A percentile compares a stretch with the other conserved stretches of the same genome.
phyloP scores from a whole-genome alignment of 2,797 vertebrate genomes.

The Pyrocephalus nanus region DNA sequence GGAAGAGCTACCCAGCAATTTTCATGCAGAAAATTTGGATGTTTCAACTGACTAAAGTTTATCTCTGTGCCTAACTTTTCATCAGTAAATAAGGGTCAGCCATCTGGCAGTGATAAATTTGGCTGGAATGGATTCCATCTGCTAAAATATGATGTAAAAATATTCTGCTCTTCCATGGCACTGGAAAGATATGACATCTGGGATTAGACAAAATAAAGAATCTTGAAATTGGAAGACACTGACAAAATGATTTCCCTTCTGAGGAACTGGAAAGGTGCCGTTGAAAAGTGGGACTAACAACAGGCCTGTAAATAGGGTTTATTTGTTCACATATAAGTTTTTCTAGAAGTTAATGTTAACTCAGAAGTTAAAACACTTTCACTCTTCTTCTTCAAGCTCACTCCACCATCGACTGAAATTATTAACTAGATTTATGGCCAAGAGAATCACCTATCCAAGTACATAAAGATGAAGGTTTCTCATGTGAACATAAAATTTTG shows the following conservation, averaged over 20 bases:
- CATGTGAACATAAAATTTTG: background rate
- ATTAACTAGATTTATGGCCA: background rate
- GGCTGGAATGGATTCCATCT: conserved; percentile 69
- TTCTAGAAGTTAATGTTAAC: background rate
- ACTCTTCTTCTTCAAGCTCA: background rate
- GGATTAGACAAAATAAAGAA: conserved; percentile 66
- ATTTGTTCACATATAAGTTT: fast-evolving
- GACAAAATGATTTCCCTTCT: conserved; percentile 61
- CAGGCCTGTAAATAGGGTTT: background rate
- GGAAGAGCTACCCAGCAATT: background rate
- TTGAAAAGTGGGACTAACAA: background rate
- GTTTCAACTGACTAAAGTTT: conserved; percentile 60
- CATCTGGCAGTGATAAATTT: conserved; percentile 74
- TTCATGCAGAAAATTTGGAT: background rate
- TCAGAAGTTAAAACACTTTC: background rate
- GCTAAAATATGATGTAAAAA: conserved; percentile 73
- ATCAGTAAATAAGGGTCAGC: conserved; percentile 76
- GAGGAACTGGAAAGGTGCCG: conserved; percentile 40
- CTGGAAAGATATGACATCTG: conserved; percentile 72
- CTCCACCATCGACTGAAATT: background rate
- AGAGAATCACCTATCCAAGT: background rate
- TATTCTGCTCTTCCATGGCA: conserved; percentile 67
- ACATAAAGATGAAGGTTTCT: background rate
- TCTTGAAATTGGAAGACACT: conserved; percentile 24
- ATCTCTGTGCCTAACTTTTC: conserved; percentile 58